phyloP scores from a whole-genome alignment of 2,113 vertebrate species.

The Mustela nigripes region DNA sequence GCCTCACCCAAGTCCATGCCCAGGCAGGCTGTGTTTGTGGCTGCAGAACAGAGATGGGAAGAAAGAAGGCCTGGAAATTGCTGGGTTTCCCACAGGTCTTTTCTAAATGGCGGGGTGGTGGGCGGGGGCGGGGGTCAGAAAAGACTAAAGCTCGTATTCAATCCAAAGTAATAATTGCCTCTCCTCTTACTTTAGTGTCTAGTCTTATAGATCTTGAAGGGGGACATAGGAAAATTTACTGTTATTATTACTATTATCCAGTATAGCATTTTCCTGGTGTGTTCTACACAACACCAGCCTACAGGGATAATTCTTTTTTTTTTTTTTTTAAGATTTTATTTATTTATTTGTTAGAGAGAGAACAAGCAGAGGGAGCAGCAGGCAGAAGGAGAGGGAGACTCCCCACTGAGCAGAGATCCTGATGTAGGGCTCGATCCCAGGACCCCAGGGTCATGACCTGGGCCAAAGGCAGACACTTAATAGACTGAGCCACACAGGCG shows the following conservation, averaged over 20 bases:
- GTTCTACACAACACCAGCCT: background rate
- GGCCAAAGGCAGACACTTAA: no score
- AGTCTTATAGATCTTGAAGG: background rate
- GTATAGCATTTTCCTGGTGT: background rate
- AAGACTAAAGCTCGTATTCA: background rate
- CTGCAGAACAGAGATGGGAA: background rate
- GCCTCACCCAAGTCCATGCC: background rate
- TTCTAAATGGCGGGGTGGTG: background rate
- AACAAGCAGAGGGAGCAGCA: no score
- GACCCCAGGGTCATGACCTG: no score
- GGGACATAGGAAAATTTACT: background rate
- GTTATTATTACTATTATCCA: background rate
- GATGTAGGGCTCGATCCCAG: no score
- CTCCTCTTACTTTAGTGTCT: background rate
- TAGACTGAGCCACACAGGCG: no score
- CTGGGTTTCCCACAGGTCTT: background rate
- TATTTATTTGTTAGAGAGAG: background rate
- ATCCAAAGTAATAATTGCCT: background rate
- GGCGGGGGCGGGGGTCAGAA: background rate
- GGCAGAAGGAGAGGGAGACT: no score
- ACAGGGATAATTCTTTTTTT: background rate
- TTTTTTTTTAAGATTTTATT: background rate
- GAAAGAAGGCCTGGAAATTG: background rate
- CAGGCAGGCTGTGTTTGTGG: background rate
- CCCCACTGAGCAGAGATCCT: no score